Evolutionary conservation across 2,888 invertebrate genomes (phyloP), one percentile per base, ranked within the genome.

Genomic region (Pheosia gnoma): DNA sequence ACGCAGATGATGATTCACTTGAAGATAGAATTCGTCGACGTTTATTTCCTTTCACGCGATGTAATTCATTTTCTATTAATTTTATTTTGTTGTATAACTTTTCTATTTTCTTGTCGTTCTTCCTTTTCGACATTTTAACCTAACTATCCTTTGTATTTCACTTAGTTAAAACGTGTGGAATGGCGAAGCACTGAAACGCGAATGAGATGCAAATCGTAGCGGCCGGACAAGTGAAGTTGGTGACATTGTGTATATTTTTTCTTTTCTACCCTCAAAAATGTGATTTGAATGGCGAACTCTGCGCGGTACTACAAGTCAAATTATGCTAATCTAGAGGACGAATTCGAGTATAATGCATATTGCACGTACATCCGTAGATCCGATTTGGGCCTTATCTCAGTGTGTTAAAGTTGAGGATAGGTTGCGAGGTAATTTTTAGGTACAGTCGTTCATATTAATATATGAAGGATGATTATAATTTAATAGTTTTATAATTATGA

Each of bases 381-480:
- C 51, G 13, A 51, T 51, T 51, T 13, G 5, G 8, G 5, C 66
- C 54, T 65, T 71, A 75, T 68, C 53, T 39, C 49, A 13, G 3
- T 37, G 5, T 7, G 5, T 11, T 60, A 64, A n/a, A 65, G 67
- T 69, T 59, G 52, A 45, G 53, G 60, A 62, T 71, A 41, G 49
- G 13, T 59, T 63, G 56, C 64, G 56, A 70, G 70, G 62, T 62
- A 60, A 47, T 47, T 65, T 65, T 63, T 62, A 62, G 59, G 67
- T 65, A 37, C 49, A 60, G 59, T 70, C 59, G 58, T 41, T n/a
- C 55, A 65, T 25, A 25, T 25, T 25, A 70, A 74, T 68, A 60
- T 60, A 74, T 64, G 51, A 37, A 5, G 56, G 60, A 5, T 58
- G 59, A 70, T 74, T 70, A 65, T 58, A 59, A 25, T 67, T 65